Percentiles rank a stretch among this genome's conserved stretches.
Evolutionary conservation across 2,113 vertebrate species (phyloP).

Genomic region (Coptodon rendalli): DNA sequence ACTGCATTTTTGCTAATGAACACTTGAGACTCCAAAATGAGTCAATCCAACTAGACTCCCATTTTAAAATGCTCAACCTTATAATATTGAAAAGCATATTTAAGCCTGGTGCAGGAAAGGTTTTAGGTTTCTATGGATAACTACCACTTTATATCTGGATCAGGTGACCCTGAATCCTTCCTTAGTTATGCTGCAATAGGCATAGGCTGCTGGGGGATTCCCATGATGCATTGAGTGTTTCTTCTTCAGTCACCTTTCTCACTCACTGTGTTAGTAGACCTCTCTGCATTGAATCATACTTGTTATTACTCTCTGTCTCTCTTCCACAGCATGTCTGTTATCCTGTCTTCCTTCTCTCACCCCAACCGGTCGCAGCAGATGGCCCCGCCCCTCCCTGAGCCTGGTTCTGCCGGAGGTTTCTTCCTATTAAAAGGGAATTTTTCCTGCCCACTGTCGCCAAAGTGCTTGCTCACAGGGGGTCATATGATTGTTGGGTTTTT

Average conservation of each 20-base stretch:
- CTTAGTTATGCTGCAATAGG: not conserved
- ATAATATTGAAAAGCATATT: not conserved
- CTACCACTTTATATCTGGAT: not conserved
- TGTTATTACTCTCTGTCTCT: too few species aligned
- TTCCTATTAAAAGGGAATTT: not conserved
- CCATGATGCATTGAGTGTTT: not conserved
- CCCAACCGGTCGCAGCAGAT: too few species aligned
- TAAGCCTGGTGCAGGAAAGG: not conserved
- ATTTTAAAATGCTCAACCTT: not conserved
- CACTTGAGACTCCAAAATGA: not conserved
- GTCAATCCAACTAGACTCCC: not conserved
- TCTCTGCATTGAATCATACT: not conserved
- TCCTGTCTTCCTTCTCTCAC: too few species aligned
- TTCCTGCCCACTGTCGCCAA: not conserved
- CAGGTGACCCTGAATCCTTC: not conserved
- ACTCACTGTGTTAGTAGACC: not conserved
- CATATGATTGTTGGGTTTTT: not conserved
- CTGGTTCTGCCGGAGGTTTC: fast-evolving
- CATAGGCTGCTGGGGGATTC: not conserved
- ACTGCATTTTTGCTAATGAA: not conserved
- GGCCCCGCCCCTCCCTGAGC: too few species aligned
- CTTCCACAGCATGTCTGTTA: too few species aligned
- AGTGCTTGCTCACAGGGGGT: not conserved
- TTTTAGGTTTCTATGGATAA: not conserved
- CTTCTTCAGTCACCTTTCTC: not conserved